Evolutionary conservation across 2,113 vertebrate genomes (phyloP).

Genomic region (Acinonyx jubatus): DNA sequence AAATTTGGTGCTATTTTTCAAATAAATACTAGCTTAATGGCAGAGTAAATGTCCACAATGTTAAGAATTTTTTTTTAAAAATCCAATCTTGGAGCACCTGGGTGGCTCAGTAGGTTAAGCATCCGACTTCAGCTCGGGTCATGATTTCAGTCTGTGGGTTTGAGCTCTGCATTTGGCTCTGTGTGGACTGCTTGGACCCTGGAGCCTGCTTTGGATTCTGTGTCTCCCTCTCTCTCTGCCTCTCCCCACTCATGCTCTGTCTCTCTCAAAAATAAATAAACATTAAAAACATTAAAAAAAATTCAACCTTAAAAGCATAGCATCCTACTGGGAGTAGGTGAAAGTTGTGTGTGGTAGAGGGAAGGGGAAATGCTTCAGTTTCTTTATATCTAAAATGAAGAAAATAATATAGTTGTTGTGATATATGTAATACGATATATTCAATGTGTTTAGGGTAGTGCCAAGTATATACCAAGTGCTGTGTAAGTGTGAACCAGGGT

Average conservation of each 20-base stretch:
- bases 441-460: not conserved
- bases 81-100: too few relatives aligned
- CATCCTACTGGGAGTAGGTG: not conserved
- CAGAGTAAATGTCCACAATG: not conserved
- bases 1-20: conserved; percentile 26
- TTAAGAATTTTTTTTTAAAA: not conserved
- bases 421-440: not conserved
- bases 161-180: too few relatives aligned
- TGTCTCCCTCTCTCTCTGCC: too few relatives aligned
- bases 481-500: not conserved
- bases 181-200: too few relatives aligned
- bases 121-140: too few relatives aligned
- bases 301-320: conserved; percentile 12
- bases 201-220: too few relatives aligned
- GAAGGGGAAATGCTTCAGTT: not conserved
- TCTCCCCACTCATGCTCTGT: too few relatives aligned
- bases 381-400: conserved; percentile 33
- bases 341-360: not conserved
- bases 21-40: not conserved
- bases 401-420: conserved; percentile 17
- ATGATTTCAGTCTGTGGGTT: too few relatives aligned
- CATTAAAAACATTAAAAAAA: not conserved
- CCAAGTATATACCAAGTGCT: not conserved
- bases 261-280: too few relatives aligned
- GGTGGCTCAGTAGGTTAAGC: too few relatives aligned